phyloP scores from a whole-genome alignment of 2,797 vertebrate species.

The Buphagus erythrorhynchus region DNA sequence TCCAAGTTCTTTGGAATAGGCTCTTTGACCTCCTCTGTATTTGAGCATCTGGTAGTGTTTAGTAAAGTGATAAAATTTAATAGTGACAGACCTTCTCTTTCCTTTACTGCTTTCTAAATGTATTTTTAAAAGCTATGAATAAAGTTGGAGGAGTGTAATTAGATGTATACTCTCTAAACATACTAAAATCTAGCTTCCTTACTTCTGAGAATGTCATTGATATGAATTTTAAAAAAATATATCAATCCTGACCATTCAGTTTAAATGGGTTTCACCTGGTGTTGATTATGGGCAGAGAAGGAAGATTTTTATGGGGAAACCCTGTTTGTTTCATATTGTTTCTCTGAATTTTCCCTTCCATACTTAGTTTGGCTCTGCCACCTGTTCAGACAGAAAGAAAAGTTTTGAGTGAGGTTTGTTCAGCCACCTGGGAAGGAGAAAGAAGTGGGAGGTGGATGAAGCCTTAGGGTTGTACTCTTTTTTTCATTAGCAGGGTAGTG shows the following conservation, averaged over 20 bases:
- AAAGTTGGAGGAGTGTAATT: slow-evolving; percentile 59
- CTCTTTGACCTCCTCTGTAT: neutral
- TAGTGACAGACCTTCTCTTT: neutral
- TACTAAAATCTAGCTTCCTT: slow-evolving; percentile 65
- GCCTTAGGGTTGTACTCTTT: neutral
- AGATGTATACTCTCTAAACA: slow-evolving; percentile 44
- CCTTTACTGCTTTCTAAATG: slow-evolving; percentile 43
- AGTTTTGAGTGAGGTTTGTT: neutral
- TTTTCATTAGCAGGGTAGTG: neutral
- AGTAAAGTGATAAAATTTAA: slow-evolving; percentile 10
- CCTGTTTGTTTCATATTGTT: slow-evolving; percentile 43
- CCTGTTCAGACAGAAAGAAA: neutral
- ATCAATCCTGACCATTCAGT: slow-evolving; percentile 33
- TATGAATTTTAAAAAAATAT: slow-evolving; percentile 55
- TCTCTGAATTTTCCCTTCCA: neutral
- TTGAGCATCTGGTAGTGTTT: neutral
- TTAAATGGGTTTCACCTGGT: slow-evolving; percentile 66
- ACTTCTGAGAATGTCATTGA: slow-evolving; percentile 64
- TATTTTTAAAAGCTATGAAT: slow-evolving; percentile 45
- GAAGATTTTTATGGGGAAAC: slow-evolving; percentile 21
- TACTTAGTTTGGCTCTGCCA: slow-evolving; percentile 10
- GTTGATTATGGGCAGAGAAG: slow-evolving; percentile 35
- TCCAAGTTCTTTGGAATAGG: neutral
- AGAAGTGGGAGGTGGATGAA: neutral
- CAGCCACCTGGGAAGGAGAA: neutral